Percentiles rank a stretch among this genome's conserved stretches.
phyloP scores from a whole-genome alignment of 2,888 invertebrate genomes.

The Orgyia antiqua region DNA sequence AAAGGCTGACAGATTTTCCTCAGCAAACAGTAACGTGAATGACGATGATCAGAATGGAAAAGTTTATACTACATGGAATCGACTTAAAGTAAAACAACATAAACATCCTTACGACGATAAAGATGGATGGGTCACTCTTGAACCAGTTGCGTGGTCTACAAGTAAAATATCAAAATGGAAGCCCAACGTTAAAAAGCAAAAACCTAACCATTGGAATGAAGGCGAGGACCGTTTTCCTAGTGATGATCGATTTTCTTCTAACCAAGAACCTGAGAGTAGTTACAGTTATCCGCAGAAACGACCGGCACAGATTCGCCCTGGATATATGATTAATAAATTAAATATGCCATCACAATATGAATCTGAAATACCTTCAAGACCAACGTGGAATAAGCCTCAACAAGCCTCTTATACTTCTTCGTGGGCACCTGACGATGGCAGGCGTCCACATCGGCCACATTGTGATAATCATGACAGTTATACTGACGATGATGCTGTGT shows the following conservation, averaged over 20 bases:
- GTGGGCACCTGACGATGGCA: conserved; percentile 63
- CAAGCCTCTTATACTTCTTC: conserved; percentile 45
- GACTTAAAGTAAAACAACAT: conserved; percentile 73
- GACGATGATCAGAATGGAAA: conserved; percentile 45
- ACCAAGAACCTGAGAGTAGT: conserved; percentile 42
- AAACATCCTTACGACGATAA: conserved; percentile 82
- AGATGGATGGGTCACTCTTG: conserved; percentile 87
- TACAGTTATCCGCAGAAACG: conserved; percentile 55
- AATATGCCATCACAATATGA: conserved; percentile 54
- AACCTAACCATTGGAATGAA: conserved; percentile 63
- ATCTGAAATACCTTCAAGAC: conserved; percentile 58
- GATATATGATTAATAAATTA: conserved; percentile 60
- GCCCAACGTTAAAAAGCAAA: conserved; percentile 77
- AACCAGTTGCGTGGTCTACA: conserved; percentile 88
- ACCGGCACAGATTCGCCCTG: conserved; percentile 50
- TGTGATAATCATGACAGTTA: conserved; percentile 57
- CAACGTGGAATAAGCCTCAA: conserved; percentile 56
- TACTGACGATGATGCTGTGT: conserved; percentile 47
- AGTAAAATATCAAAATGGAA: conserved; percentile 91
- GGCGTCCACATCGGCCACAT: conserved; percentile 61
- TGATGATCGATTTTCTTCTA: conserved; percentile 31
- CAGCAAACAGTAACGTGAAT: conserved; percentile 28
- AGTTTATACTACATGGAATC: conserved; percentile 69
- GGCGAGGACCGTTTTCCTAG: conserved; percentile 36
- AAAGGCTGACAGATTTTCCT: conserved; percentile 37